These are phyloP conservation scores for Otolemur garnettii DNA, from an alignment of 2,113 vertebrate species.

Conservation along the genomic window DNA sequence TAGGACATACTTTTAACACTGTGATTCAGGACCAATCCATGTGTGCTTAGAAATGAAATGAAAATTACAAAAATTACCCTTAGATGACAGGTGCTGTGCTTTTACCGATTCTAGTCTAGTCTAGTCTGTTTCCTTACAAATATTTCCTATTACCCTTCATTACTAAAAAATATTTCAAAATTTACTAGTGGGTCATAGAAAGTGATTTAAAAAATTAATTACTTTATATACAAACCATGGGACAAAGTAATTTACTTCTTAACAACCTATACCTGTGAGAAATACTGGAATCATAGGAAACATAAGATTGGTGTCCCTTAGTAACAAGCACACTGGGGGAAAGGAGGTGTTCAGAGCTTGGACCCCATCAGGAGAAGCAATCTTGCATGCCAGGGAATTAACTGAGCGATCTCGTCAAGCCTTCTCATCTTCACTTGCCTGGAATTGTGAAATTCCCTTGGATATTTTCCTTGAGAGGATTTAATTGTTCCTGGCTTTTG, in stretches of 20 bases:
- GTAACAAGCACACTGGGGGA: neutral
- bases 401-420: neutral
- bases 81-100: neutral
- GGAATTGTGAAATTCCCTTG: slow-evolving; percentile 59
- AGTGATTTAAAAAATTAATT: slow-evolving; percentile 8
- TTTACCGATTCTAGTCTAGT: neutral
- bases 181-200: neutral
- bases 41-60: neutral
- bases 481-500: slow-evolving; percentile 72
- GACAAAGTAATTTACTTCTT: neutral
- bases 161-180: neutral
- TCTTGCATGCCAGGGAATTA: neutral
- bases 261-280: neutral
- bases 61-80: neutral
- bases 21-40: neutral
- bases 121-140: neutral
- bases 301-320: neutral
- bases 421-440: slow-evolving; percentile 10
- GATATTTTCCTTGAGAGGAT: slow-evolving; percentile 60
- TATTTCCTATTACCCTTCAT: neutral
- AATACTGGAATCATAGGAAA: neutral
- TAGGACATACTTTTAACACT: neutral
- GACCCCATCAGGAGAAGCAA: neutral
- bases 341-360: neutral
- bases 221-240: neutral